These are phyloP conservation scores for Ladona fulva DNA, from an alignment of 1,140 invertebrate genomes.

Conservation along the genomic window DNA sequence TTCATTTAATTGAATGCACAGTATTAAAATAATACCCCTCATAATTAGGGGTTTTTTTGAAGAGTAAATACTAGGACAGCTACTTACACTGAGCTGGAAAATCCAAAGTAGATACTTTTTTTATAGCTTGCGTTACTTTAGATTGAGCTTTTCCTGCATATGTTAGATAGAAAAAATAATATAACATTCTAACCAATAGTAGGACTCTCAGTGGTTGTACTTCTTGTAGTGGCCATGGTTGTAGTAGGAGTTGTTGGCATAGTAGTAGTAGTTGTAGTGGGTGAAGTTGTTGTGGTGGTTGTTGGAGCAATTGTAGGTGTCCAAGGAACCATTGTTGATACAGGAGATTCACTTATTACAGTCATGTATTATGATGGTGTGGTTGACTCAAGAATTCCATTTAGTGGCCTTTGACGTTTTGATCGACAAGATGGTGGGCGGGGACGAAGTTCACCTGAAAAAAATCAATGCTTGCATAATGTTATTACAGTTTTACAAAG, in stretches of 20 bases:
- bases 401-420: not conserved
- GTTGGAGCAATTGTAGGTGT: not conserved
- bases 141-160: no score
- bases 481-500: no score
- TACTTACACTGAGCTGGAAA: no score
- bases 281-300: not conserved
- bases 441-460: conserved; percentile 48
- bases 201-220: not conserved
- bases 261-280: not conserved
- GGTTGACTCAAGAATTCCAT: not conserved
- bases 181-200: not conserved
- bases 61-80: no score
- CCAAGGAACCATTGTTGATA: not conserved
- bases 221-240: not conserved
- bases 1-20: no score
- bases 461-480: no score
- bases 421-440: conserved; percentile 34
- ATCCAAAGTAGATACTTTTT: no score
- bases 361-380: not conserved
- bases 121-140: no score
- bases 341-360: not conserved
- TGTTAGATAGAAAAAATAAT: no score
- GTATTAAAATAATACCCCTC: no score
- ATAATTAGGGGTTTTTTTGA: no score
- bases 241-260: not conserved